Evolutionary conservation across 2,797 vertebrate species (phyloP).

Genomic region (Sebastes alutus): DNA sequence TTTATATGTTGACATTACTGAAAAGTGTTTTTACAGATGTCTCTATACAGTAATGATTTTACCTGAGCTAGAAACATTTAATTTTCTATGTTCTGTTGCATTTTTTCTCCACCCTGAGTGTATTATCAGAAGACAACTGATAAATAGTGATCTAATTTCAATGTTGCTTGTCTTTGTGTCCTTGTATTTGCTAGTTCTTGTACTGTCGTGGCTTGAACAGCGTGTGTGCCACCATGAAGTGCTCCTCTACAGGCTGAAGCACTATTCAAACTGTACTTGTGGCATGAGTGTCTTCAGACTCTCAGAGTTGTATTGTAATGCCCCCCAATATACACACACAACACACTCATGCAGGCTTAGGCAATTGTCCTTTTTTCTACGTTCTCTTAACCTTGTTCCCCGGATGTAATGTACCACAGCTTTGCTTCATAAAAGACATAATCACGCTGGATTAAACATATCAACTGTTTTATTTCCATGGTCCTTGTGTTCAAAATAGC

Average conservation of each 20-base stretch:
- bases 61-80: slow-evolving; percentile 19
- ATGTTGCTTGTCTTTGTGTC: slow-evolving; percentile 47
- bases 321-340: not conserved
- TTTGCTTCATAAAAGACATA: slow-evolving; percentile 33
- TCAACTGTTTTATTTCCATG: slow-evolving; percentile 37
- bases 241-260: slow-evolving; percentile 54
- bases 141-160: slow-evolving; percentile 38
- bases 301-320: slow-evolving; percentile 30
- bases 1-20: slow-evolving; percentile 27
- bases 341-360: slow-evolving; percentile 42
- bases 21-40: slow-evolving; percentile 40
- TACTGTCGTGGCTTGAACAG: slow-evolving; percentile 36
- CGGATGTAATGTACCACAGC: slow-evolving; percentile 31
- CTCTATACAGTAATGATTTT: slow-evolving; percentile 27
- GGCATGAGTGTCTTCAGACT: slow-evolving; percentile 55
- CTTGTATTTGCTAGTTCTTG: slow-evolving; percentile 33
- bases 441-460: slow-evolving; percentile 48
- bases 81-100: slow-evolving; percentile 35
- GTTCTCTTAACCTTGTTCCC: slow-evolving; percentile 41
- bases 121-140: slow-evolving; percentile 21
- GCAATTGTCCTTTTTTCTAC: slow-evolving; percentile 53
- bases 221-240: slow-evolving; percentile 33
- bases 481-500: slow-evolving; percentile 29
- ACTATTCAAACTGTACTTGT: slow-evolving; percentile 57
- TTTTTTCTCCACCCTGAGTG: slow-evolving; percentile 7